These are phyloP conservation scores for Parnassius smintheus DNA, from an alignment of 2,888 invertebrate genomes.

Conservation along the genomic window DNA sequence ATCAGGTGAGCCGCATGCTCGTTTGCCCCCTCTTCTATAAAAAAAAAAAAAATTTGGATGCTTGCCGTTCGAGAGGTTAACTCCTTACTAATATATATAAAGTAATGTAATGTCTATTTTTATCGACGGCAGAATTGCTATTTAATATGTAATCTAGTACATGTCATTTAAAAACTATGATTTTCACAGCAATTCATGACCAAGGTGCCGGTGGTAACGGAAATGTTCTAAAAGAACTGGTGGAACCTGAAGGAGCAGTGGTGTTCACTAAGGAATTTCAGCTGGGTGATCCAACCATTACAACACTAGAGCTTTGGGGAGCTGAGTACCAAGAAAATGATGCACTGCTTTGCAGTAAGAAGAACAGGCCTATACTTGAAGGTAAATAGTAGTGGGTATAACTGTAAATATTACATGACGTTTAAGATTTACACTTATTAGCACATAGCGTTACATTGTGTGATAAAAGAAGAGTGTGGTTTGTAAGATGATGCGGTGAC, in stretches of 20 bases:
- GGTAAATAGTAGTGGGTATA: constrained; percentile 41
- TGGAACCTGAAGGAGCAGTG: constrained; percentile 96
- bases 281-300: constrained; percentile 96
- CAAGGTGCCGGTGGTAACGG: constrained; percentile 99
- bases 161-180: neutral
- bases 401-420: neutral
- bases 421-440: no score
- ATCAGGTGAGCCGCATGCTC: no score
- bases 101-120: no score
- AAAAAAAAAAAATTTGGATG: no score
- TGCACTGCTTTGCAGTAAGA: constrained; percentile 89
- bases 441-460: no score
- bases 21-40: no score
- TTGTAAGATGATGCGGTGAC: no score
- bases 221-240: constrained; percentile 97
- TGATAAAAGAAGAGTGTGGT: no score
- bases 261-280: constrained; percentile 93
- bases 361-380: constrained; percentile 84
- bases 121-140: no score
- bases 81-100: no score
- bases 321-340: constrained; percentile 99
- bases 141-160: no score
- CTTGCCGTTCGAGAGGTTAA: no score
- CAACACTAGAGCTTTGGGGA: constrained; percentile 97
- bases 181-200: constrained; percentile 93